These are phyloP conservation scores for Pantala flavescens DNA, from an alignment of 1,140 invertebrate species.

Conservation along the genomic window DNA sequence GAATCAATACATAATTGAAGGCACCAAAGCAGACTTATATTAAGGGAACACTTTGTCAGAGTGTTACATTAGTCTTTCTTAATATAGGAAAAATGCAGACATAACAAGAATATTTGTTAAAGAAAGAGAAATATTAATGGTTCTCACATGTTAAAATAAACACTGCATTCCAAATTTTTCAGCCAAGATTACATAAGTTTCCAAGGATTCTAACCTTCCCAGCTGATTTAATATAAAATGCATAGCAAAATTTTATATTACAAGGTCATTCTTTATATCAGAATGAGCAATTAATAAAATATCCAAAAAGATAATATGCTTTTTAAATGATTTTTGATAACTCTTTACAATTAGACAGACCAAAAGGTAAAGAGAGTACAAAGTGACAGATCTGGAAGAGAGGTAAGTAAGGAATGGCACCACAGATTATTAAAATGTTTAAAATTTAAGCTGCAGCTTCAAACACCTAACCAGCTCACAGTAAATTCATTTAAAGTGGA, in stretches of 20 bases:
- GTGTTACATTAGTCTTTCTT: not conserved
- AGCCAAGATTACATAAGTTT: not conserved
- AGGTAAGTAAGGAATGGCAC: not conserved
- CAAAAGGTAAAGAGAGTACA: not conserved
- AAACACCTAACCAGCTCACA: not conserved
- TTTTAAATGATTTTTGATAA: not conserved
- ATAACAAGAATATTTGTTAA: not conserved
- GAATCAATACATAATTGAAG: not conserved
- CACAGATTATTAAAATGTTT: not conserved
- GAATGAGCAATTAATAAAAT: not conserved
- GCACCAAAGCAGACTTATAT: slow-evolving; percentile 1
- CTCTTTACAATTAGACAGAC: not conserved
- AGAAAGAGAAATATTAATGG: slow-evolving; percentile 10
- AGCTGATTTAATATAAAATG: not conserved
- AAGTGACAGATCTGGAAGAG: slow-evolving; percentile 4
- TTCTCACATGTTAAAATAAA: not conserved
- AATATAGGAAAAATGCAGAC: not conserved
- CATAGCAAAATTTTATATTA: not conserved
- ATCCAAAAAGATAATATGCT: not conserved
- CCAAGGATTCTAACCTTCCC: not conserved
- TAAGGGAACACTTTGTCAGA: not conserved
- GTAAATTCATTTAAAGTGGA: slow-evolving; percentile 3
- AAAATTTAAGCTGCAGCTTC: not conserved
- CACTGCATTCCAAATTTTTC: slow-evolving; percentile 2
- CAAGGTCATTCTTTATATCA: not conserved